Evolutionary conservation across 2,113 vertebrate genomes (phyloP).

Genomic region (Oreochromis niloticus): DNA sequence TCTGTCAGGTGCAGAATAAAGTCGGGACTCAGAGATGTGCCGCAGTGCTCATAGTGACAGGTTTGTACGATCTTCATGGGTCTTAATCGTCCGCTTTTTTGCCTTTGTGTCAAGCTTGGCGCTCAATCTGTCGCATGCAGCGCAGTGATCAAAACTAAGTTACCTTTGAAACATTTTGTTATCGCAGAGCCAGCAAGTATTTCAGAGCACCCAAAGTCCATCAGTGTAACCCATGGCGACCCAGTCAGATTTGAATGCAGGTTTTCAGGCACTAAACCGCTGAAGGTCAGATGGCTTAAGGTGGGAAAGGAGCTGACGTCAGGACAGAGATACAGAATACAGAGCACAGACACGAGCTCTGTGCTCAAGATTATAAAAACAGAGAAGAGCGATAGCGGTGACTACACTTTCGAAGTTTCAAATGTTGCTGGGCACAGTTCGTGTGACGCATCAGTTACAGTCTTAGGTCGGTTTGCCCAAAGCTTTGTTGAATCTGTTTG

Average conservation of each 20-base stretch:
- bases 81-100: not conserved
- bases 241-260: slow-evolving; percentile 86
- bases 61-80: slow-evolving; percentile 73
- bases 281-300: slow-evolving; percentile 84
- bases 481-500: not conserved
- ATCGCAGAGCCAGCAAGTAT: slow-evolving; percentile 84
- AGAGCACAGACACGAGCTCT: slow-evolving; percentile 79
- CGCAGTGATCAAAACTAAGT: not conserved
- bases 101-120: not conserved
- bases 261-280: slow-evolving; percentile 88
- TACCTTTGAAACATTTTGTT: not conserved
- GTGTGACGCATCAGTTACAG: slow-evolving; percentile 81
- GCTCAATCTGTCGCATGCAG: not conserved
- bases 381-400: slow-evolving; percentile 81
- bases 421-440: slow-evolving; percentile 82
- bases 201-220: slow-evolving; percentile 81
- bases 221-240: slow-evolving; percentile 88
- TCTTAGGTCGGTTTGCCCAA: slow-evolving; percentile 81
- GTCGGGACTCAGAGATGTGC: slow-evolving; percentile 87
- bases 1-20: slow-evolving; percentile 90
- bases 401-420: slow-evolving; percentile 84
- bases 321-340: slow-evolving; percentile 82
- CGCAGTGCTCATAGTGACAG: slow-evolving; percentile 86
- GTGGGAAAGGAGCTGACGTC: slow-evolving; percentile 79
- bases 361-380: slow-evolving; percentile 77